These are phyloP conservation scores for Corythornis cristatus DNA, from an alignment of 2,113 vertebrate genomes.

Conservation along the genomic window DNA sequence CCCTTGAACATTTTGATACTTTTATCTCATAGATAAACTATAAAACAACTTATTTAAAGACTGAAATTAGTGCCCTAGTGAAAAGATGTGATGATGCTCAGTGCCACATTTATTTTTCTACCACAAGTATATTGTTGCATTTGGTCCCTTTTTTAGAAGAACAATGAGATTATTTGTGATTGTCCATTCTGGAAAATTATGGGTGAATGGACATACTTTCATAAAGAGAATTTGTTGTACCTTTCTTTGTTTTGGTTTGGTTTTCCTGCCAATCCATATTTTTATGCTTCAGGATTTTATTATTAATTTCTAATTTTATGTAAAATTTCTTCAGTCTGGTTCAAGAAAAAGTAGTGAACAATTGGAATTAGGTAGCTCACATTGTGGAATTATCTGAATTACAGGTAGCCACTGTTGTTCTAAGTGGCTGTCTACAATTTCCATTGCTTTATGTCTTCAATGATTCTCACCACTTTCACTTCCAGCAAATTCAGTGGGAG, in stretches of 20 bases:
- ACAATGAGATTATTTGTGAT: neutral
- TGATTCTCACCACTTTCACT: neutral
- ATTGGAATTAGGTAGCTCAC: neutral
- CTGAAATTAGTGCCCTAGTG: neutral
- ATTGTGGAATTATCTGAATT: neutral
- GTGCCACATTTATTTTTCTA: neutral
- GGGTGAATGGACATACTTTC: neutral
- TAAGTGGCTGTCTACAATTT: neutral
- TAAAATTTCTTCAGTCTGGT: neutral
- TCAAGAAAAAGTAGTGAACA: neutral
- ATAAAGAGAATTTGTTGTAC: neutral
- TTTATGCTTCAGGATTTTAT: conserved; percentile 51
- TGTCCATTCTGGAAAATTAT: neutral
- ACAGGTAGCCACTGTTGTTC: neutral
- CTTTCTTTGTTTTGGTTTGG: neutral
- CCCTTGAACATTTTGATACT: neutral
- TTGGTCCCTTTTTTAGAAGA: neutral
- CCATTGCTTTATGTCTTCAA: neutral
- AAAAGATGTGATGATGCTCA: neutral
- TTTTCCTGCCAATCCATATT: neutral
- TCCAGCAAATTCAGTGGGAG: neutral
- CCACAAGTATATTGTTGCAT: neutral
- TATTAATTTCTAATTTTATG: neutral
- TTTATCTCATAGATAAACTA: neutral
- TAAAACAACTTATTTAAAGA: neutral